Percentiles rank a stretch among this genome's conserved stretches.
These are phyloP conservation scores for Drosophila imparisetae DNA, from an alignment of 2,888 invertebrate species.

Conservation along the genomic window DNA sequence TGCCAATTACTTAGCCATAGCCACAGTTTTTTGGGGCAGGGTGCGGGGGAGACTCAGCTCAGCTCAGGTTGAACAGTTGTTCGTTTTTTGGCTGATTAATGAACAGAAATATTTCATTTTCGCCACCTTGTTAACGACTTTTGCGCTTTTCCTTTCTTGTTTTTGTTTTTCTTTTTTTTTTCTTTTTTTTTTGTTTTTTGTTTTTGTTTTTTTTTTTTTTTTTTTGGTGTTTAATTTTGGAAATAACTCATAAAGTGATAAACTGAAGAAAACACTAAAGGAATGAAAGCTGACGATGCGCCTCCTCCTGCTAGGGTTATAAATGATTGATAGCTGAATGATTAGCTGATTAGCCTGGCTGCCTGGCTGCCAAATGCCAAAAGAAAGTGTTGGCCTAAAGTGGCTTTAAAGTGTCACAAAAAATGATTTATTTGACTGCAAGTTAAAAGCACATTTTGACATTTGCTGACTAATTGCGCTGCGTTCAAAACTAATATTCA, in stretches of 20 bases:
- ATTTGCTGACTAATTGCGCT: neutral
- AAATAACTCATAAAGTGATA: slow-evolving; percentile 62
- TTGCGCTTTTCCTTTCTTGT: slow-evolving; percentile 32
- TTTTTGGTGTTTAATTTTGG: slow-evolving; percentile 59
- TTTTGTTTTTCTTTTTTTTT: neutral
- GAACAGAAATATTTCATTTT: slow-evolving; percentile 52
- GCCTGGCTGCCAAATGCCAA: neutral
- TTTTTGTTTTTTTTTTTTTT: neutral
- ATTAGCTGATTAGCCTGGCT: neutral
- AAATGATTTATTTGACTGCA: slow-evolving; percentile 19
- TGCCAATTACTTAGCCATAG: slow-evolving; percentile 32
- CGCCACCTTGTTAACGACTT: slow-evolving; percentile 63
- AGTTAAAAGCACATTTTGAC: neutral
- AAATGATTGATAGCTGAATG: slow-evolving; percentile 49
- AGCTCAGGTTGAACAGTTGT: slow-evolving; percentile 8
- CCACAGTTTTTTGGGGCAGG: neutral
- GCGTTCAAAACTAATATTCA: neutral
- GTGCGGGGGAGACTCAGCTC: neutral
- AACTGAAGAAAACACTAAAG: slow-evolving; percentile 21
- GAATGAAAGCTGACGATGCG: slow-evolving; percentile 28
- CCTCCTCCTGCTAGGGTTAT: slow-evolving; percentile 38
- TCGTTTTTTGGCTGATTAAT: slow-evolving; percentile 60
- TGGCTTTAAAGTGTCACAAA: slow-evolving; percentile 25
- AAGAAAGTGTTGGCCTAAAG: slow-evolving; percentile 19
- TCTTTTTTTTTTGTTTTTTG: neutral